These are phyloP conservation scores for Rhynchotus rufescens DNA, from an alignment of 2,797 vertebrate species.

Conservation along the genomic window DNA sequence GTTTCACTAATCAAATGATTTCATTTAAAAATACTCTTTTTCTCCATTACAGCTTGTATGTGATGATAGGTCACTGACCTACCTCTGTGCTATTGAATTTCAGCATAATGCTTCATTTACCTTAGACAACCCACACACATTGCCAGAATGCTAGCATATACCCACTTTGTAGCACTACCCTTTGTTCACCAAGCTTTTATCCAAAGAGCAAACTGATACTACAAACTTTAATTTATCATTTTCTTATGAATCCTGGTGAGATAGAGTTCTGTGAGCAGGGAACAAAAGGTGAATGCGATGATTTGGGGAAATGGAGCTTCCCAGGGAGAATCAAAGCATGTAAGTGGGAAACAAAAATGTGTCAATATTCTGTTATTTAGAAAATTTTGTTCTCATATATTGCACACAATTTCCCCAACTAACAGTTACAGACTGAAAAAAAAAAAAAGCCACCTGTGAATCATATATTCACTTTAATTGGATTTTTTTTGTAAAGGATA, in stretches of 20 bases:
- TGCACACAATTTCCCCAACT: background rate
- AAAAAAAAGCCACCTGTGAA: background rate
- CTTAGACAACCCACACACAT: background rate
- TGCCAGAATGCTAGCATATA: background rate
- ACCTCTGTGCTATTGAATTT: slow-evolving; percentile 53
- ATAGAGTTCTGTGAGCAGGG: background rate
- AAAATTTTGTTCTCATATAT: background rate
- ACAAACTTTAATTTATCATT: slow-evolving; percentile 7
- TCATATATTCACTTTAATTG: background rate
- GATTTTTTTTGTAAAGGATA: background rate
- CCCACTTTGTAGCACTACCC: background rate
- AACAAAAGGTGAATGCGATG: background rate
- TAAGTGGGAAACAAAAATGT: background rate
- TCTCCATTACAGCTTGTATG: background rate
- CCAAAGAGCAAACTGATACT: slow-evolving; percentile 5
- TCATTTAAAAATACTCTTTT: slow-evolving; percentile 43
- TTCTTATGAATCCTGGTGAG: background rate
- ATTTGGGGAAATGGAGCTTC: background rate
- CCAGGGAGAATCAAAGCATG: background rate
- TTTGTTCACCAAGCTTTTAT: slow-evolving; percentile 54
- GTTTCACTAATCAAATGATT: slow-evolving; percentile 48
- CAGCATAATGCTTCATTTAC: slow-evolving; percentile 58
- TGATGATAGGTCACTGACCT: slow-evolving; percentile 22
- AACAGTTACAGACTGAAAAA: background rate
- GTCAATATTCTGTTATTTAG: slow-evolving; percentile 1